Base-by-base conservation (phyloP, 2,888 invertebrate species). In the Lasioglossum marginatum region DNA sequence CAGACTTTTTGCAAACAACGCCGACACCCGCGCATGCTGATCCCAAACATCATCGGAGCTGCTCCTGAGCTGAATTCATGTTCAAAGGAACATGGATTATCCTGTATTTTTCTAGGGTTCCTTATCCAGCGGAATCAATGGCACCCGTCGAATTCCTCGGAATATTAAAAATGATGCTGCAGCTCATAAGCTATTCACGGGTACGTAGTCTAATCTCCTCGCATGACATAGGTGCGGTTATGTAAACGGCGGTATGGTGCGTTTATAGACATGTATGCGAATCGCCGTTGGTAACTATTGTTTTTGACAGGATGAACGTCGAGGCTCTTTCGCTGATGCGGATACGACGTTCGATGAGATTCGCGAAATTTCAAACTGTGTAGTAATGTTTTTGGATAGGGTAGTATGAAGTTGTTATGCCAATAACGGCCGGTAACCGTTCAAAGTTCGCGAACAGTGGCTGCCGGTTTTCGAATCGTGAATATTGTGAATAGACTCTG, bases 1-100 rank as follows among this genome's bases (percentile, higher is more conserved):
- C 90, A 91, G 92, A 91, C 89, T 91, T 91, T 90, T 91, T 87
- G 66, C 82, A 86, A 88, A 89, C 83, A 88, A 83, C 85, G 74
- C 52, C 63, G 45, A 19, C 66, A 45, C 34, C 63, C 23, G 57
- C 52, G n/a, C n/a, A 4, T n/a, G 12, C n/a, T 12, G n/a, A 57
- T n/a, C 10, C n/a, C 10, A 57, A 57, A 57, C n/a, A n/a, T 57
- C 57, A n/a, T 57, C 12, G n/a, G 10, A 19, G 27, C 37, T 43
- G 34, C 57, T 71, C 16, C 34, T 10, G 57, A 72, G 40, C 27
- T 37, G 60, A 82, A 87, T 81, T 71, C 71, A 80, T 48, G 63
- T 4, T 57, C 12, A n/a, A 10, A n/a, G 57, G n/a, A 57, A 57
- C 57, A n/a, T 57, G 8, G 40, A 40, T 40, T 12, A 10, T 40